Evolutionary conservation across 2,797 vertebrate genomes (phyloP).

Genomic region (Syncerus caffer): DNA sequence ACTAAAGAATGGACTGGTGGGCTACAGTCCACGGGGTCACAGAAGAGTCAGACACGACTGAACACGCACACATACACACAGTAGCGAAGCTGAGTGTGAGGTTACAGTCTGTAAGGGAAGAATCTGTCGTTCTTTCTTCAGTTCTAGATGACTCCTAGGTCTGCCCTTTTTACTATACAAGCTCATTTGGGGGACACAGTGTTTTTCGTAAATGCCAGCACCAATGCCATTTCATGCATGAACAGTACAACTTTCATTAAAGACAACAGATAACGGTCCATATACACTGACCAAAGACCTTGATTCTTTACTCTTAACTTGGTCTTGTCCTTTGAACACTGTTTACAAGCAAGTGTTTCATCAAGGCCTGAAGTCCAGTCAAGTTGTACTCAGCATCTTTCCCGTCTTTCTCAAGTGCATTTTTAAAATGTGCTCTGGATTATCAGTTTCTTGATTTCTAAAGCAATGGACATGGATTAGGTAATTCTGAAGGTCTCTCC

Average conservation of each 20-base stretch:
- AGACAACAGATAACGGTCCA: not conserved
- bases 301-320: not conserved
- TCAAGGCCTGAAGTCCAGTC: not conserved
- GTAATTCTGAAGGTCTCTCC: no score
- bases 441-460: not conserved
- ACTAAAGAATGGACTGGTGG: not conserved
- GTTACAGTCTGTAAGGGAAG: not conserved
- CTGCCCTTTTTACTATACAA: not conserved
- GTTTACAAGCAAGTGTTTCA: not conserved
- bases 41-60: not conserved
- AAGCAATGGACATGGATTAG: not conserved
- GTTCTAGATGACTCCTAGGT: not conserved
- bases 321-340: not conserved
- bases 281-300: not conserved
- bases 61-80: not conserved
- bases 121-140: not conserved
- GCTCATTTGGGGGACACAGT: not conserved
- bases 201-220: not conserved
- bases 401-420: not conserved
- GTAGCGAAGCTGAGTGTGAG: rapidly evolving
- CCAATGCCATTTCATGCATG: not conserved
- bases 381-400: not conserved
- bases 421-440: not conserved
- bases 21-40: not conserved
- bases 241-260: not conserved